Base-by-base conservation (phyloP, 2,888 invertebrate species). In the Xylota segnis region DNA sequence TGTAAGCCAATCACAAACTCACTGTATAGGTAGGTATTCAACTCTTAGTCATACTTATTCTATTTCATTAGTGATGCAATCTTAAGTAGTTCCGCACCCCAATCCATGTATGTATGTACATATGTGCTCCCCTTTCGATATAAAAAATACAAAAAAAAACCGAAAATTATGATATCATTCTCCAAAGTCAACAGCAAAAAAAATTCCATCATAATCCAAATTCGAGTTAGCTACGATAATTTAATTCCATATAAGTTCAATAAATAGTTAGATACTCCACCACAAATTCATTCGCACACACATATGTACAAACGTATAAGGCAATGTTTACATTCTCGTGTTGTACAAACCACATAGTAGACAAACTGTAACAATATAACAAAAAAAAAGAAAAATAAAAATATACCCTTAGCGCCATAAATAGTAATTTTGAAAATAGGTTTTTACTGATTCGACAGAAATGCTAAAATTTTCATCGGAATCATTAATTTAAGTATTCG, bases 361-460 rank as follows among this genome's bases (percentile, higher is more conserved):
- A 47, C 76, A 68, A 66, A 68, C 50, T 76, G 58, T 59, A 66
- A 59, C 66, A 59, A 14, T 50, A 72, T 23, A 14, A 58, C 37
- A 37, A 23, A 54, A 45, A 29, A 27, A 23, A 1, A 52, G 50
- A 50, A 27, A 65, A 54, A 52, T 71, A 70, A 29, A 9, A 34
- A 34, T 34, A 34, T 34, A 37, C 76, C 82, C 76, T 86, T 63
- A 74, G 37, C 34, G 14, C 63, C 76, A 68, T 86, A 86, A 86
- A 82, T 86, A 82, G 82, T 86, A 72, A 86, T 82, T 86, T 86
- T 76, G 82, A 82, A 79, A 82, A 86, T 86, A 82, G 86, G 72
- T 86, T 86, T 84, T 86, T 65, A 86, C 86, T 86, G 86, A 86
- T 68, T 86, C 86, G 71, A 82, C 86, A 86, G 72, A 86, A 86